Evolutionary conservation across 2,113 vertebrate species (phyloP), one percentile per base, ranked within the genome.

Genomic region (Corydoras maculifer): DNA sequence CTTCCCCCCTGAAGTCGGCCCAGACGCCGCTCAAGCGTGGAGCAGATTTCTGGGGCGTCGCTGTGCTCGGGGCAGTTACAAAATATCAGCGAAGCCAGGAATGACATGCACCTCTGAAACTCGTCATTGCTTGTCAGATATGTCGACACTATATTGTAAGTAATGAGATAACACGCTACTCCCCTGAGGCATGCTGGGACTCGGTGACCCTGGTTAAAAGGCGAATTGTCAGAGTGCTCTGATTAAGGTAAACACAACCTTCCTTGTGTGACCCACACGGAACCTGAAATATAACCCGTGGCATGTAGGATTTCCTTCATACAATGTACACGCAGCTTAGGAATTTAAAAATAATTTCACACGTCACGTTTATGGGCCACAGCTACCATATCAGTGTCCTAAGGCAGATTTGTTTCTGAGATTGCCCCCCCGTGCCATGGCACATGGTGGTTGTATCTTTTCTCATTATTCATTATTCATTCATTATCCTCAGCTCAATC

Each of bases 21-120:
- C 68, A 74, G 78, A 76, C 54, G 14, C 15, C 4, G 74, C 32
- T 57, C 74, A 74, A 77, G 25, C 14, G 2, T 30, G 76, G 72
- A 62, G 58, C 59, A 70, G 76, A 74, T 50, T 74, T 65, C 67
- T 13, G 54, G 54, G 14, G 14, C 54, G 51, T 14, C 51, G 9
- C 51, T 10, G 51, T 10, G 9, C 13, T 53, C 13, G 51, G 51
- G 51, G 13, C 51, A 53, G 32, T 61, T 67, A 13, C 31, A 43
- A 62, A 62, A 48, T 7, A 15, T 57, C 54, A 8, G 13, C 29
- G 13, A 43, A 48, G 31, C 11, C 14, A 43, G n/a, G 50, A 5
- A 8, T 67, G 51, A 68, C n/a, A 15, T 13, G 8, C 31, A 9
- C 29, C 5, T 5, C 53, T 67, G 61, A 65, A 64, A 57, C 69